phyloP scores from a whole-genome alignment of 2,113 vertebrate species.

The Callocephalon fimbriatum region DNA sequence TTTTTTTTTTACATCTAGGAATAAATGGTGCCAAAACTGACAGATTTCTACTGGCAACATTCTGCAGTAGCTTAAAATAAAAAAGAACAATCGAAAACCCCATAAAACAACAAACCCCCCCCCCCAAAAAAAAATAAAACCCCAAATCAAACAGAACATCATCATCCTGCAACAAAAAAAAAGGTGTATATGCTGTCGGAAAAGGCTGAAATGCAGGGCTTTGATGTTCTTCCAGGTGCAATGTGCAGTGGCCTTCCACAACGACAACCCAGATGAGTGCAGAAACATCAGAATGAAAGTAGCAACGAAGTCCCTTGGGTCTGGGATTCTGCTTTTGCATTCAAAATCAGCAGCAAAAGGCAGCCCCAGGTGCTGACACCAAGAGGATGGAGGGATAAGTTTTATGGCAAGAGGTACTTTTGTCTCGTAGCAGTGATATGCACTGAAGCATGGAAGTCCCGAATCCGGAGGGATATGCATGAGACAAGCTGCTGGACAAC shows the following conservation, averaged over 20 bases:
- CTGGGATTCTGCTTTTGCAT: neutral
- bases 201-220: neutral
- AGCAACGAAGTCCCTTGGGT: neutral
- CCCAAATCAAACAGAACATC: neutral
- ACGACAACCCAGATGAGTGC: neutral
- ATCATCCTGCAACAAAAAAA: neutral
- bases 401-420: neutral
- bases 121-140: neutral
- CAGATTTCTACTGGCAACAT: neutral
- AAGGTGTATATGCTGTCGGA: neutral
- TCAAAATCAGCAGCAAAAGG: neutral
- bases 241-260: neutral
- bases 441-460: neutral
- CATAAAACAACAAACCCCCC: neutral
- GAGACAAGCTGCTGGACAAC: neutral
- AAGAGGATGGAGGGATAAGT: accelerated
- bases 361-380: neutral
- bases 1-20: neutral
- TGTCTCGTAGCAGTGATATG: neutral
- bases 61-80: neutral
- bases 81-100: neutral
- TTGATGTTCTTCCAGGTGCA: neutral
- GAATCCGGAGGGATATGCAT: neutral
- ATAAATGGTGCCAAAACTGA: neutral
- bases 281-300: neutral